A percentile compares a stretch with the other conserved stretches of the same genome.
phyloP scores from a whole-genome alignment of 1,140 invertebrate species.

The Zaprionus nigranus region DNA sequence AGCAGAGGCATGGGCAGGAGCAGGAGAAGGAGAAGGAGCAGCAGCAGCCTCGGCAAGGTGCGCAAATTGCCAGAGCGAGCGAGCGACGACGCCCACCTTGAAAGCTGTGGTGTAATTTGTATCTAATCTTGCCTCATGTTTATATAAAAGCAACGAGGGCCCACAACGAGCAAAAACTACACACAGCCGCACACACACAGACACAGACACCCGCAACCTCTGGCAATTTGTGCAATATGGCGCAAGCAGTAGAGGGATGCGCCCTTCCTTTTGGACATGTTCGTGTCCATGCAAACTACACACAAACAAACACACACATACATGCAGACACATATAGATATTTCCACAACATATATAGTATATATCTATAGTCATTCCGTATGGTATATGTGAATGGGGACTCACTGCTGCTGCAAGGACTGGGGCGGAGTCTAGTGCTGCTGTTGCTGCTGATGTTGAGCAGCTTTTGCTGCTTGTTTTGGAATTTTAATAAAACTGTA shows the following conservation, averaged over 20 bases:
- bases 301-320: slow-evolving; percentile 26
- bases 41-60: slow-evolving; percentile 50
- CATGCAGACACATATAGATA: neutral
- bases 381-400: slow-evolving; percentile 40
- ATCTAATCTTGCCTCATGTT: slow-evolving; percentile 81
- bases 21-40: slow-evolving; percentile 22
- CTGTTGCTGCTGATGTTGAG: neutral
- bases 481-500: slow-evolving; percentile 82
- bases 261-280: slow-evolving; percentile 27
- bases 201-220: slow-evolving; percentile 13
- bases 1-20: slow-evolving; percentile 17
- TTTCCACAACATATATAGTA: slow-evolving; percentile 17
- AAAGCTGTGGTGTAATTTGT: slow-evolving; percentile 80
- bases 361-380: slow-evolving; percentile 20
- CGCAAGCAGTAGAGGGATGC: slow-evolving; percentile 44
- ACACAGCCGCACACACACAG: slow-evolving; percentile 27
- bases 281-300: slow-evolving; percentile 45
- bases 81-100: slow-evolving; percentile 60
- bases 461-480: slow-evolving; percentile 49
- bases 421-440: neutral
- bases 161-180: slow-evolving; percentile 40
- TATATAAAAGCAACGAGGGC: slow-evolving; percentile 76
- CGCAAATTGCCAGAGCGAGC: slow-evolving; percentile 65
- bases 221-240: slow-evolving; percentile 76
- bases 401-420: neutral